Conservation (phyloP, 2,888 invertebrate genomes). For the Abrostola triplasia region DNA sequence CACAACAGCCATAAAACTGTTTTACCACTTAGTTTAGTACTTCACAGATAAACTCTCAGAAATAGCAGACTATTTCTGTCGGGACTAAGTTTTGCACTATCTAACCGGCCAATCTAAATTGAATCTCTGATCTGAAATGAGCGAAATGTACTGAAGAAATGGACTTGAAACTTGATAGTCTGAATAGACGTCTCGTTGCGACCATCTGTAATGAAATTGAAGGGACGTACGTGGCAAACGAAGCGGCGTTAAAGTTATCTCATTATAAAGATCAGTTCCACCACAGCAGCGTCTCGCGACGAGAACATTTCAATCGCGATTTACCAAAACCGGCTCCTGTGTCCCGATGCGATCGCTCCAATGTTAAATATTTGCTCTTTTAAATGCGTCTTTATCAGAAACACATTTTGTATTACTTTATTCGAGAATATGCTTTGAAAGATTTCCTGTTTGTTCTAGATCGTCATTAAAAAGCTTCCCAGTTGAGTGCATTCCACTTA, state of each 20-base stretch:
- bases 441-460: constrained; percentile 27
- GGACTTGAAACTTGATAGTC: constrained; percentile 67
- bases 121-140: constrained; percentile 76
- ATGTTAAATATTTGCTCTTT: constrained; percentile 65
- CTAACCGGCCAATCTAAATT: constrained; percentile 78
- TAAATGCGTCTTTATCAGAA: constrained; percentile 51
- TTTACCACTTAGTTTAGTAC: constrained; percentile 51
- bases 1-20: constrained; percentile 54
- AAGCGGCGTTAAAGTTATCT: constrained; percentile 64
- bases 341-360: constrained; percentile 67
- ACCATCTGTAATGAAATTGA: constrained; percentile 71
- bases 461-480: constrained; percentile 34
- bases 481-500: constrained; percentile 46
- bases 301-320: constrained; percentile 81
- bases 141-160: constrained; percentile 72
- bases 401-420: constrained; percentile 36
- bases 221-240: constrained; percentile 65
- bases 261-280: constrained; percentile 65
- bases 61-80: constrained; percentile 70
- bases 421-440: constrained; percentile 20
- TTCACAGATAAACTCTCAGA: constrained; percentile 64
- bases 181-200: constrained; percentile 62
- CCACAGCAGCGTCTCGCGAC: constrained; percentile 53
- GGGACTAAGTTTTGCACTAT: constrained; percentile 67
- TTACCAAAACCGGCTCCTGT: constrained; percentile 75